phyloP scores from a whole-genome alignment of 2,888 invertebrate genomes.

The Tenthredo scrophulariae region DNA sequence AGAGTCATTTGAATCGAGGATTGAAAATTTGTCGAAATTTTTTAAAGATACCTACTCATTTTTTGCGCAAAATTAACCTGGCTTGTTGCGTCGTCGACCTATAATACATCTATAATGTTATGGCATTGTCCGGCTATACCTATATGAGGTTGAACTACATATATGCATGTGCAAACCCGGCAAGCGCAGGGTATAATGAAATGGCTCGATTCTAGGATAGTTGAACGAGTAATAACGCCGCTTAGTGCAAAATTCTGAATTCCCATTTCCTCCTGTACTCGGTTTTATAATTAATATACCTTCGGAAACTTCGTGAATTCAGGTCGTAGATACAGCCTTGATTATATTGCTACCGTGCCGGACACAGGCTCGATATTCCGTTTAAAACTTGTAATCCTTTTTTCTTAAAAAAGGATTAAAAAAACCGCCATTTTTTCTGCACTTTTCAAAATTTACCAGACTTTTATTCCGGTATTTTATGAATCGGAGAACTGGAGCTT shows the following conservation, averaged over 20 bases:
- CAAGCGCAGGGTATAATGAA: neutral
- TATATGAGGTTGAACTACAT: neutral
- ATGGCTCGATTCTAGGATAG: constrained; percentile 6
- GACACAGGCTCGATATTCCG: no score
- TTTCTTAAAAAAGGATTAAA: no score
- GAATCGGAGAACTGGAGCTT: no score
- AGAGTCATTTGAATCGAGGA: neutral
- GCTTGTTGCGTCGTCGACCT: constrained; percentile 21
- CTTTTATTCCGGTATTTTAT: no score
- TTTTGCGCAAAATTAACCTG: neutral
- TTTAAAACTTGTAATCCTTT: no score
- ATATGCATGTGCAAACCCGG: neutral
- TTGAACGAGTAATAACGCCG: neutral
- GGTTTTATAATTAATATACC: neutral
- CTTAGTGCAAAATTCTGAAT: neutral
- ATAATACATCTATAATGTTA: neutral
- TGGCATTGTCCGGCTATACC: neutral
- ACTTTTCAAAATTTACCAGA: no score
- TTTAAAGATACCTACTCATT: neutral
- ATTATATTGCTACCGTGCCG: neutral
- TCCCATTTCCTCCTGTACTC: neutral
- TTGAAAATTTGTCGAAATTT: neutral
- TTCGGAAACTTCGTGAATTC: no score
- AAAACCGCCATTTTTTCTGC: no score
- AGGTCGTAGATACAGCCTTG: neutral